These are phyloP conservation scores for Neomonachus schauinslandi DNA, from an alignment of 2,113 vertebrate genomes.

Conservation along the genomic window DNA sequence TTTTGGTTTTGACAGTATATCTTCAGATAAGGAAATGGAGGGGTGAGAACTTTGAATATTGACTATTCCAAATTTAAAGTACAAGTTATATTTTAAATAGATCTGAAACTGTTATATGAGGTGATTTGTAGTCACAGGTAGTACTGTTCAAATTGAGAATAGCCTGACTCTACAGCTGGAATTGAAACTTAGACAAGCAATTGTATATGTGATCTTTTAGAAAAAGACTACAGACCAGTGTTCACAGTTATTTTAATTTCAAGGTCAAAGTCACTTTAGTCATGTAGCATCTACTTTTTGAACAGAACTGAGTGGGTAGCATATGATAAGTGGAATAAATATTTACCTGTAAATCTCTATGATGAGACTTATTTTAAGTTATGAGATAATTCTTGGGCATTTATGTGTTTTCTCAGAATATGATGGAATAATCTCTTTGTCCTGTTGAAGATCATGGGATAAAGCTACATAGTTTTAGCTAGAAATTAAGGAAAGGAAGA, in stretches of 20 bases:
- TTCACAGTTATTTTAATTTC: neutral
- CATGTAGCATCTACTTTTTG: neutral
- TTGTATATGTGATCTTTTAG: neutral
- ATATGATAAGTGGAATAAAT: neutral
- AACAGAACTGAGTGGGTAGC: neutral
- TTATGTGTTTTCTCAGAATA: neutral
- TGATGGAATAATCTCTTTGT: neutral
- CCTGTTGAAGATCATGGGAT: neutral
- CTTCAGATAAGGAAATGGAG: neutral
- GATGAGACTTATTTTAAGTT: neutral
- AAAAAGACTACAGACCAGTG: neutral
- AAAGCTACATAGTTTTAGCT: neutral
- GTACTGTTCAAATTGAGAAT: neutral
- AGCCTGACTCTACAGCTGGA: neutral
- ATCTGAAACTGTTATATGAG: neutral
- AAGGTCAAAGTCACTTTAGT: neutral
- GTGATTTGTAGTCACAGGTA: neutral
- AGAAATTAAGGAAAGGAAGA: neutral
- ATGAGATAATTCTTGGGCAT: neutral
- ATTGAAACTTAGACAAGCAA: neutral
- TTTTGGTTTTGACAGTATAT: neutral
- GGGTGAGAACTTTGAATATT: neutral
- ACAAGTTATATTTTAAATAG: slow-evolving; percentile 11
- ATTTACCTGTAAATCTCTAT: neutral
- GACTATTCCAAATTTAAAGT: slow-evolving; percentile 2